A percentile compares a stretch with the other conserved stretches of the same genome.
Evolutionary conservation across 2,888 invertebrate genomes (phyloP).

Genomic region (Atrina japonica): DNA sequence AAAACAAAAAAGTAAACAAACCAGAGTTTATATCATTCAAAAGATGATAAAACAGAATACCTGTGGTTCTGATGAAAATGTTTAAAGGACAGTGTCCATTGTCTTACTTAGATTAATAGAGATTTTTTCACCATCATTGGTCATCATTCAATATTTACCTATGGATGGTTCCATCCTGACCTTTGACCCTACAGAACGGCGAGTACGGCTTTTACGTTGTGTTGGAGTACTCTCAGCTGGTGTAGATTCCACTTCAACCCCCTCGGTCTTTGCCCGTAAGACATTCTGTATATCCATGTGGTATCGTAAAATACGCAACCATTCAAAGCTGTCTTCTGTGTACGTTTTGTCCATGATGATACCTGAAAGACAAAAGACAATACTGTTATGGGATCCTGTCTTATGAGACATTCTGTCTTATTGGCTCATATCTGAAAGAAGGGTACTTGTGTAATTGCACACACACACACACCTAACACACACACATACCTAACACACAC

Average conservation of each 20-base stretch:
- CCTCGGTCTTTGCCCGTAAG: slow-evolving; percentile 74
- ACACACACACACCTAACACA: too few relatives aligned
- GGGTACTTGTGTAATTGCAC: too few relatives aligned
- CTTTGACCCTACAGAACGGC: slow-evolving; percentile 41
- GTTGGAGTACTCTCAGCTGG: not conserved
- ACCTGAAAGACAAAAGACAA: slow-evolving; percentile 52
- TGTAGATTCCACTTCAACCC: slow-evolving; percentile 39
- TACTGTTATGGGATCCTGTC: not conserved
- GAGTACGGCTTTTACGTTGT: slow-evolving; percentile 26
- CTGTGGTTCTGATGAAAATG: too few relatives aligned
- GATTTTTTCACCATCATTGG: not conserved
- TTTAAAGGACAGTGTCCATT: not conserved
- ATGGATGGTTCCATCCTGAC: slow-evolving; percentile 50
- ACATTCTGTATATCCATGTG: slow-evolving; percentile 77
- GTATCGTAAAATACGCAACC: slow-evolving; percentile 74
- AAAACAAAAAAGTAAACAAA: too few relatives aligned
- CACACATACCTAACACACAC: too few relatives aligned
- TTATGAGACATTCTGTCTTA: not conserved
- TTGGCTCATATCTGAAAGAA: not conserved
- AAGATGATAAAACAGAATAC: too few relatives aligned
- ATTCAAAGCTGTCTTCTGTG: slow-evolving; percentile 71
- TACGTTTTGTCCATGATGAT: slow-evolving; percentile 57
- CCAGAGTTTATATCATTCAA: too few relatives aligned
- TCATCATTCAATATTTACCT: slow-evolving; percentile 38
- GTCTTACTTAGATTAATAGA: not conserved